Evolutionary conservation across 2,113 vertebrate genomes (phyloP).

Genomic region (Limanda limanda): DNA sequence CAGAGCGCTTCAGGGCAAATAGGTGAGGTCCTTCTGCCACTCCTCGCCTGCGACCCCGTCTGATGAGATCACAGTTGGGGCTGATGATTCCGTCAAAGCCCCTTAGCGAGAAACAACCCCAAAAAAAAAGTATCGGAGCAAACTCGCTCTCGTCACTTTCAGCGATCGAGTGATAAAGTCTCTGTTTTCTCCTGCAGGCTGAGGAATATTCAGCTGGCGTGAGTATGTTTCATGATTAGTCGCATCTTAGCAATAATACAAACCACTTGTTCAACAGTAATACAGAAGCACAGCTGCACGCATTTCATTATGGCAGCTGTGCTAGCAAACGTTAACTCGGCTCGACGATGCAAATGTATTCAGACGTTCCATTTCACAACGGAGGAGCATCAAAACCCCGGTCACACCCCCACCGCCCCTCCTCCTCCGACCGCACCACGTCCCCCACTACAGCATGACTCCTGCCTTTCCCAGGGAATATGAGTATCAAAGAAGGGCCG

Average conservation of each 20-base stretch:
- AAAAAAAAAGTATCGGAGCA: conserved; percentile 10
- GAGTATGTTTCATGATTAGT: conserved; percentile 12
- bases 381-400: conserved; percentile 45
- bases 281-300: conserved; percentile 11
- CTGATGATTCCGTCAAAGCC: conserved; percentile 62
- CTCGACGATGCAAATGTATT: conserved; percentile 58
- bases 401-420: conserved; percentile 11
- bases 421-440: conserved; percentile 5
- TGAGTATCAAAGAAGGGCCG: conserved; percentile 67
- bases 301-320: conserved; percentile 41
- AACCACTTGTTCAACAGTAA: background rate
- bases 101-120: conserved; percentile 44
- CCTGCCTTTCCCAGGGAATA: conserved; percentile 64
- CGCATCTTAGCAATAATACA: conserved; percentile 5
- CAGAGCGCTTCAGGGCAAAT: conserved; percentile 62
- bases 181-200: conserved; percentile 17
- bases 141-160: conserved; percentile 32
- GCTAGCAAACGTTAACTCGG: conserved; percentile 9
- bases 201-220: conserved; percentile 21
- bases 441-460: conserved; percentile 47
- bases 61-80: conserved; percentile 76
- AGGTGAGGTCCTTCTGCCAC: conserved; percentile 52
- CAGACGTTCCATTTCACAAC: conserved; percentile 49
- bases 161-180: conserved; percentile 5
- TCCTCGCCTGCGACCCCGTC: conserved; percentile 56